Evolutionary conservation across 2,797 vertebrate species (phyloP), one percentile per base, ranked within the genome.

Genomic region (Pagetopsis macropterus): DNA sequence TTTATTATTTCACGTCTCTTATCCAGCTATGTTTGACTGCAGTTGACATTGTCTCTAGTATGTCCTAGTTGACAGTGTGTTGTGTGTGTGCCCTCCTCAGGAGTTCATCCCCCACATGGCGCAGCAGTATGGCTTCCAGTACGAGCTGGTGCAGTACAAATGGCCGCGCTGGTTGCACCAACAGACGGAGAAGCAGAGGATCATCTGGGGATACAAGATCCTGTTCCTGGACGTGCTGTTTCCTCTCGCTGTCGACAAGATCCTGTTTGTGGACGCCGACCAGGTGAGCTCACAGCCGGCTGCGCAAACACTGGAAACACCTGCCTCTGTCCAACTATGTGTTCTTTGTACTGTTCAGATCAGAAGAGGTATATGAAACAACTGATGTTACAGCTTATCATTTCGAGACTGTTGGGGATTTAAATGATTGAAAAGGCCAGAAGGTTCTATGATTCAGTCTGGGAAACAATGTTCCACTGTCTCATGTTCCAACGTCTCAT

Each of bases 141-240:
- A 99, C 27, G 97, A 99, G 74, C 87, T 99, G 73, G 97, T 99
- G 5, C 98, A 99, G 77, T 99, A 99, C 46, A 97, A 95, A 81
- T 99, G 98, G 98, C 98, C 98, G 0, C 96, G 92, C 23, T 99
- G 98, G 98, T 91, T 99, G 43, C 95, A 97, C 90, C 97, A 96
- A 44, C 97, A 99, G 93, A 96, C 95, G 0, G 98, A 99, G 90
- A 99, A 99, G 87, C 98, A 99, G 85, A 95, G 98, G 81, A 97
- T 97, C 84, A 99, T 99, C 78, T 99, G 98, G 98, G 98, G 98
- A 61, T 98, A 99, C 91, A 99, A 99, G 93, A 99, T 99, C 82
- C 97, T 99, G 63, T 99, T 99, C 88, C 92, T 99, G 82, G 98
- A 99, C 67, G 97, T 99, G 76, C 95, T 99, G 76, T 99, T 99